These are phyloP conservation scores for Pipa parva DNA, from an alignment of 2,113 vertebrate species.

Conservation along the genomic window DNA sequence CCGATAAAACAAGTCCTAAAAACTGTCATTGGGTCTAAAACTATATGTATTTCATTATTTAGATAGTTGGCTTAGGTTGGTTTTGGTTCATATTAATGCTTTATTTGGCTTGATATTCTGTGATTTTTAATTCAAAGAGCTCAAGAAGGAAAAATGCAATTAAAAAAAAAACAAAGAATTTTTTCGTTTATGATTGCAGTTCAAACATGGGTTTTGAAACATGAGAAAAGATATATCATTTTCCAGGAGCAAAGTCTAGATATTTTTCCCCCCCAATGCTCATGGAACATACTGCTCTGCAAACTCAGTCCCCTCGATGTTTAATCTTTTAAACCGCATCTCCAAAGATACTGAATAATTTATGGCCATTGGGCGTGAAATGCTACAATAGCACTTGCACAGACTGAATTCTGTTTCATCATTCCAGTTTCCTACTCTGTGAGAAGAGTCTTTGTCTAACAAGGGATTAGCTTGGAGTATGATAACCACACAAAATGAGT, in stretches of 20 bases:
- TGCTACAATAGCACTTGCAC: conserved; percentile 23
- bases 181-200: conserved; percentile 11
- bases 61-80: too few relatives aligned
- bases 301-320: conserved; percentile 34
- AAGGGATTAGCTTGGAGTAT: conserved; percentile 37
- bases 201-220: conserved; percentile 8
- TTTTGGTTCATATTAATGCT: too few relatives aligned
- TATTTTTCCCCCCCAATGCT: conserved; percentile 19
- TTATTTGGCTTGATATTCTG: too few relatives aligned
- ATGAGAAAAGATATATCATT: conserved; percentile 21
- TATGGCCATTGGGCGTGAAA: conserved; percentile 34
- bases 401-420: conserved; percentile 39
- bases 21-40: not conserved
- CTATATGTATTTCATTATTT: too few relatives aligned
- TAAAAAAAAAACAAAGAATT: not conserved
- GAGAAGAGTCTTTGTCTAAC: conserved; percentile 26
- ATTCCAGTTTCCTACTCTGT: conserved; percentile 19
- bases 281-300: conserved; percentile 11
- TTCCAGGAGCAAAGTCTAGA: conserved; percentile 13
- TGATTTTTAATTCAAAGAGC: too few relatives aligned
- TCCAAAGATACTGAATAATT: conserved; percentile 41
- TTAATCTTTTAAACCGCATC: conserved; percentile 40
- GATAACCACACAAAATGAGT: conserved; percentile 40
- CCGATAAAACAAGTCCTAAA: not conserved
- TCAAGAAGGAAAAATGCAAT: too few relatives aligned